Percentiles rank a stretch among this genome's conserved stretches.
Evolutionary conservation across 2,113 vertebrate genomes (phyloP).

Genomic region (Eleginops maclovinus): DNA sequence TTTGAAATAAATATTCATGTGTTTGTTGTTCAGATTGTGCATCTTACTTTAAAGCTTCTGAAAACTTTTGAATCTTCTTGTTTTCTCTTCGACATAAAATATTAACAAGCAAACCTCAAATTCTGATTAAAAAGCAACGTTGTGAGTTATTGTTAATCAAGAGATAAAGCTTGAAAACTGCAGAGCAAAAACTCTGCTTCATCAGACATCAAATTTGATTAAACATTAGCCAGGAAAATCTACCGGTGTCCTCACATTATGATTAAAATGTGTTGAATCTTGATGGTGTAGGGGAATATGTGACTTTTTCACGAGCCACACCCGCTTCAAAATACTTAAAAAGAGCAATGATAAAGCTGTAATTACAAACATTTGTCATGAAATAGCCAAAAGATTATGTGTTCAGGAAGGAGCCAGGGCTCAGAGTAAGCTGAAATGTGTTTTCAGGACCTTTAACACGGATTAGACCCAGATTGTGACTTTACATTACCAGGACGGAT

Average conservation of each 20-base stretch:
- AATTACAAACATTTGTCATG: background rate
- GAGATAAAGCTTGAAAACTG: no score
- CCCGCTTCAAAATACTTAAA: background rate
- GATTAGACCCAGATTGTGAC: background rate
- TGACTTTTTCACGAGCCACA: background rate
- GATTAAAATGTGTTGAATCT: background rate
- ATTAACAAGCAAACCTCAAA: background rate
- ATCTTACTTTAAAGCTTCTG: background rate
- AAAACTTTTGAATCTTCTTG: background rate
- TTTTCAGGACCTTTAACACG: background rate
- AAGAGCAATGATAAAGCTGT: background rate
- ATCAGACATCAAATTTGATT: background rate
- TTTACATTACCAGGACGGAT: slow-evolving; percentile 10
- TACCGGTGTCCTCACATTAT: background rate
- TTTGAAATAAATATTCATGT: background rate
- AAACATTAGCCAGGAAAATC: background rate
- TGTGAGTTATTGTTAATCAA: background rate
- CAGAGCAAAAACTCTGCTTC: no score
- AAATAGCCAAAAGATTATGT: background rate
- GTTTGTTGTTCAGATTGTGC: background rate
- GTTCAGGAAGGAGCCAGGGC: background rate
- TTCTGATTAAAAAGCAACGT: background rate
- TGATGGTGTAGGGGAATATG: background rate
- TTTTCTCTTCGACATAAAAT: background rate
- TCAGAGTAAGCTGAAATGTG: background rate